These are phyloP conservation scores for Ophthalmotilapia sp. DNA, from an alignment of 2,113 vertebrate genomes.

Conservation along the genomic window DNA sequence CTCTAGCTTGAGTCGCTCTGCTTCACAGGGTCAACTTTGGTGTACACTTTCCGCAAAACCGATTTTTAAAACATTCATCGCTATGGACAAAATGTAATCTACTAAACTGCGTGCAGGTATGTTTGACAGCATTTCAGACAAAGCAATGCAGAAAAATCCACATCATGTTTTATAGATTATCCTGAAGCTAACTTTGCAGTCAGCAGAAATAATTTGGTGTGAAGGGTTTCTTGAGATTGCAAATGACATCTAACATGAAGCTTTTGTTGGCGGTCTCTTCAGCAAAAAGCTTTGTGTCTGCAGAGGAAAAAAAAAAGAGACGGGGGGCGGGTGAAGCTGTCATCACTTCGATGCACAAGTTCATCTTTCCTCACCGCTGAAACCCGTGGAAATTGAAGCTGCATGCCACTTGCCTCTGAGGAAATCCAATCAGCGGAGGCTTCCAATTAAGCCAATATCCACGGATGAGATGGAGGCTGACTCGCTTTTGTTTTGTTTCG, in stretches of 20 bases:
- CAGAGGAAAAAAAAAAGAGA: neutral
- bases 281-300: neutral
- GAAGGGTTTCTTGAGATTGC: neutral
- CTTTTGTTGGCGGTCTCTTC: neutral
- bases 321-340: neutral
- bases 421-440: conserved; percentile 8
- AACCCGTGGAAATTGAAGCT: neutral
- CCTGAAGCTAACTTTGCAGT: neutral
- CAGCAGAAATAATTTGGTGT: neutral
- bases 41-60: neutral
- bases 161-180: neutral
- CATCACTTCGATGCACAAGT: neutral
- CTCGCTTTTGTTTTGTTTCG: conserved; percentile 25
- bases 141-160: neutral
- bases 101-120: neutral
- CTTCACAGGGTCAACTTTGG: neutral
- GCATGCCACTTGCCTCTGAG: conserved; percentile 15
- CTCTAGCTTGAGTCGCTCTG: neutral
- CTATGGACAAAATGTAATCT: neutral
- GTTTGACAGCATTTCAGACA: neutral
- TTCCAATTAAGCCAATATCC: conserved; percentile 34
- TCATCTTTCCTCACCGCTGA: conserved; percentile 2
- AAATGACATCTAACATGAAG: neutral
- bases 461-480: conserved; percentile 8
- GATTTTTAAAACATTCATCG: neutral